Evolutionary conservation across 2,888 invertebrate species (phyloP), one percentile per base, ranked within the genome.

Genomic region (Hyposoter dolosus): DNA sequence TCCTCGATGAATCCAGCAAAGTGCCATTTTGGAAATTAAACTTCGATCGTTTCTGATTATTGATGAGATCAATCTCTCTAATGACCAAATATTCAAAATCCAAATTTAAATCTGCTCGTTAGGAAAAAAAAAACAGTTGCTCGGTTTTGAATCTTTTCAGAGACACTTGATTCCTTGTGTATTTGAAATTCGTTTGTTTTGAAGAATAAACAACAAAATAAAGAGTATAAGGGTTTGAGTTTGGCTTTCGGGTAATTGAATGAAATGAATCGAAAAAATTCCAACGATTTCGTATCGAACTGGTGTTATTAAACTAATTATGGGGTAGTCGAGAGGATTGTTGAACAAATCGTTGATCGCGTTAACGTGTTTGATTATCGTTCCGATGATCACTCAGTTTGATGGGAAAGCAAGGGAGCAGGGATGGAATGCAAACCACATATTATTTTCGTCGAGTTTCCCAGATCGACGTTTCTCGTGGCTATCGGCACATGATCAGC

Each of bases 331-430:
- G 65, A 40, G 63, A 74, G 43, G 53, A 76, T 56, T 43, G 69
- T 63, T 74, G 72, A 86, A 77, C 71, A 80, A 83, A 81, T 69
- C 83, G 68, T 81, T 83, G 74, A 83, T 86, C 80, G 69, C 81
- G 72, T 80, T 77, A 77, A 86, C 72, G 86, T 76, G 80, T 80
- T 56, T 68, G 66, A 77, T 80, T 76, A 80, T 77, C 85, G 76
- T 83, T 83, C 72, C 75, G 35, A 47, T 63, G 72, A 86, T 86
- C 83, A 80, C 80, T 76, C 71, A 65, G 50, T 65, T 68, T 43
- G n/a, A 23, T 63, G 9, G n/a, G 23, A n/a, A 65, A 47, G 40
- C 7, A 23, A 60, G 50, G 71, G 19, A 28, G n/a, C n/a, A n/a
- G 68, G 77, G 47, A 69, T 32, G 56, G 47, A 32, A 6, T 60